Base-by-base conservation (phyloP, 2,797 vertebrate species). In the Acomys russatus region DNA sequence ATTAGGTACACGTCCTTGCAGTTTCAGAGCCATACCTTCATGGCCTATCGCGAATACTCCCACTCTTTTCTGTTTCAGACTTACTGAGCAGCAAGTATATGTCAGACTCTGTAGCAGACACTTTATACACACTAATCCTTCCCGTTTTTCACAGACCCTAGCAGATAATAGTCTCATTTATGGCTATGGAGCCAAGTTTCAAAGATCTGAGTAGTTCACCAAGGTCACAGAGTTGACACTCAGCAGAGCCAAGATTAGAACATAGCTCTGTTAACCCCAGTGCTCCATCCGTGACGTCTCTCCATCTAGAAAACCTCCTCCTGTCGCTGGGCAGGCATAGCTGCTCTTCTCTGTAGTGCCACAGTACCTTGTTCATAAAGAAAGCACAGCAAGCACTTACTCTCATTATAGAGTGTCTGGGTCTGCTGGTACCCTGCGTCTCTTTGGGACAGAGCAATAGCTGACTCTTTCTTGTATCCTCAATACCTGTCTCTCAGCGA, bases 81-180 rank as follows among this genome's bases (percentile, higher is more conserved):
- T 89, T 80, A 89, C 68, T 80, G 76, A 94, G 64, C 76, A 92
- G 79, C 86, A 92, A 85, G 59, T 91, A 49, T 44, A 70, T 54
- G 33, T 85, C 91, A 95, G 49, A 22, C 66, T 94, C 91, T 89
- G 0, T 78, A 78, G 80, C 70, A 88, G 78, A 73, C n/a, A 35
- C 59, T 70, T 91, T 20, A 6, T 49, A 9, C 44, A 6, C 64
- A 76, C 93, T 88, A 35, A 49, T 23, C 86, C 74, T 89, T 88
- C 66, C 66, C 79, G 66, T 79, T 88, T 92, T 74, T 64, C 44
- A 83, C 49, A 85, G 79, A 70, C 51, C 64, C 4, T 20, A 44
- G 44, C 79, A 90, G 64, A 88, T 86, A 49, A 76, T 35, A 70
- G 33, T 73, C 88, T 95, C 71, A 82, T 96, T 83, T 38, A 82